Base-by-base conservation (phyloP, 1,140 invertebrate species). In the Dreissena polymorpha region DNA sequence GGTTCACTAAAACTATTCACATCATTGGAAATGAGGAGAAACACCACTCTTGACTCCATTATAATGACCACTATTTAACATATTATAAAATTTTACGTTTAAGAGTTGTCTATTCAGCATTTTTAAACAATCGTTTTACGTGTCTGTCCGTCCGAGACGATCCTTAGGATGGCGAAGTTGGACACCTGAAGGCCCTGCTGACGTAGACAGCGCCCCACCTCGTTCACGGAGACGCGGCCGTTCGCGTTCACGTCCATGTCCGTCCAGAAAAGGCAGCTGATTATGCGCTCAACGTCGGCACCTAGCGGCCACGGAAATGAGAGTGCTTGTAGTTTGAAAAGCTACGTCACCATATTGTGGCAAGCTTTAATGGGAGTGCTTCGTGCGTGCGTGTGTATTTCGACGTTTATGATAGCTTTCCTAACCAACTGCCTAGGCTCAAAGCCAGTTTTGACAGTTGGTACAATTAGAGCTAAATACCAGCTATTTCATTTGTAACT, bases 171-270 rank as follows among this genome's bases (percentile, higher is more conserved):
- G 21, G 69, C 49, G 29, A 82, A 82, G 39, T 82, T 72, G 25
- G 79, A 82, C 0, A 82, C 70, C 49, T 82, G 63, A 25, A 82
- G 29, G 13, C 79, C 71, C 8, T 82, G 55, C 68, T 82, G 79
- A 29, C 79, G n/a, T 29, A 82, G 23, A 55, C 21, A 73, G 53
- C 79, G 57, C 12, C 79, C 79, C 18, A 82, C 49, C 50, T 82
- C 79, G 23, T 73, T 82, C 1, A 82, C 79, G 13, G 79, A 74
- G 14, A 82, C 79, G 53, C 23, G 51, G 10, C 79, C 79, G 63
- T 73, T 67, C 18, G 73, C 79, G 60, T 82, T 70, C 23, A 74
- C 51, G 6, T 82, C 79, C 63, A 82, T 39, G 39, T 82, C 70
- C 23, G 70, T 74, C 79, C 79, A 82, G 50, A 82, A 55, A 51